Base-by-base conservation (phyloP, 1,140 invertebrate species). In the Apocrypta bakeri region DNA sequence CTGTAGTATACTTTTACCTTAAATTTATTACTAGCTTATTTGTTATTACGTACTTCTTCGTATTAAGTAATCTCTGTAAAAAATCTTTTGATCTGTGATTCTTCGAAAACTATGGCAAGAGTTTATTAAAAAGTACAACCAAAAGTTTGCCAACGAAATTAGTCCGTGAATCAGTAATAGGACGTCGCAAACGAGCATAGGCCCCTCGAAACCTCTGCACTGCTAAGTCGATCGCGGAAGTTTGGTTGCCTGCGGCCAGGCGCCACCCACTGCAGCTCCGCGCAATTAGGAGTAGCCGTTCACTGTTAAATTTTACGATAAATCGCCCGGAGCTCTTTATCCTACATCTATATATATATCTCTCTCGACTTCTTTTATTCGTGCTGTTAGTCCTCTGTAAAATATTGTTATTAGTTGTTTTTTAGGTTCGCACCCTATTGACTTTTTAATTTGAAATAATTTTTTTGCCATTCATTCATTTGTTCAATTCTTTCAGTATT, bases 91-190 rank as follows among this genome's bases (percentile, higher is more conserved):
- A n/a, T n/a, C n/a, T n/a, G n/a, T n/a, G n/a, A n/a, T n/a, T n/a
- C n/a, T n/a, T n/a, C n/a, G n/a, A n/a, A n/a, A n/a, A n/a, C n/a
- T n/a, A n/a, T n/a, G n/a, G n/a, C n/a, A n/a, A n/a, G n/a, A n/a
- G n/a, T n/a, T n/a, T n/a, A n/a, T n/a, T n/a, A n/a, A n/a, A n/a
- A n/a, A n/a, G n/a, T n/a, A n/a, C n/a, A n/a, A n/a, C n/a, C n/a
- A n/a, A n/a, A 63, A 75, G 48, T 75, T 75, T 21, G 37, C 76
- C 21, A 78, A 78, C 33, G 25, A 42, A 78, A 78, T 78, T 40
- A 69, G 76, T 33, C 63, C 42, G 63, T 79, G 69, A 79, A 79
- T 79, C 77, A 69, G 77, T 78, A 78, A 78, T 40, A 42, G 21
- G 21, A 56, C 48, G 42, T 12, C 42, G 1, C 40, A 14, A 42